These are phyloP conservation scores for Manduca sexta DNA, from an alignment of 1,140 invertebrate species.

Conservation along the genomic window DNA sequence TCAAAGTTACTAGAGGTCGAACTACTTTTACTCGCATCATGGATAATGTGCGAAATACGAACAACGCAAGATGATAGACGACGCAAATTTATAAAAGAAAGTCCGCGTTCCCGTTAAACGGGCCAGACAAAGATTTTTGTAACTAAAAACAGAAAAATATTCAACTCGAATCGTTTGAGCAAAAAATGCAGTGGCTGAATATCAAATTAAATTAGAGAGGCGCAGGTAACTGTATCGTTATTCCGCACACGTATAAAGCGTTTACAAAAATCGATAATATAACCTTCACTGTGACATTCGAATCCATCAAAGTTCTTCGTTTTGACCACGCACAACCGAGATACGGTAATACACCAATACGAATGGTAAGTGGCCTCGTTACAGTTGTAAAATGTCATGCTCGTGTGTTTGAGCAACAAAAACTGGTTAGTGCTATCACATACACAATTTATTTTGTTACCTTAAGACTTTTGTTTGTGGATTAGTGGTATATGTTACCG, in stretches of 20 bases:
- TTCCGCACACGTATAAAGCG: slow-evolving; percentile 11
- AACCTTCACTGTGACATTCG: slow-evolving; percentile 34
- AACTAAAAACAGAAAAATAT: neutral
- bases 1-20: too few species aligned
- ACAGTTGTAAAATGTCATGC: slow-evolving; percentile 49
- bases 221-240: slow-evolving; percentile 7
- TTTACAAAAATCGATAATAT: slow-evolving; percentile 20
- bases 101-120: too few species aligned
- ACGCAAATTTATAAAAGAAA: neutral
- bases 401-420: slow-evolving; percentile 33
- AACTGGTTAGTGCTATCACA: slow-evolving; percentile 30
- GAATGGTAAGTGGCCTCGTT: slow-evolving; percentile 43
- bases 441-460: neutral
- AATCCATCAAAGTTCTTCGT: slow-evolving; percentile 30
- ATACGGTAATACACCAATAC: slow-evolving; percentile 31
- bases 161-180: neutral
- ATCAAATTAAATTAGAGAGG: neutral
- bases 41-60: too few species aligned
- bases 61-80: neutral
- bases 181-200: neutral
- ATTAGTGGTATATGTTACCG: too few species aligned
- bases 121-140: too few species aligned
- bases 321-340: slow-evolving; percentile 24
- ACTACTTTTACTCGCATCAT: too few species aligned
- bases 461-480: too few species aligned